Conservation (phyloP, 2,797 vertebrate genomes). For the Jordanella pulchra region DNA sequence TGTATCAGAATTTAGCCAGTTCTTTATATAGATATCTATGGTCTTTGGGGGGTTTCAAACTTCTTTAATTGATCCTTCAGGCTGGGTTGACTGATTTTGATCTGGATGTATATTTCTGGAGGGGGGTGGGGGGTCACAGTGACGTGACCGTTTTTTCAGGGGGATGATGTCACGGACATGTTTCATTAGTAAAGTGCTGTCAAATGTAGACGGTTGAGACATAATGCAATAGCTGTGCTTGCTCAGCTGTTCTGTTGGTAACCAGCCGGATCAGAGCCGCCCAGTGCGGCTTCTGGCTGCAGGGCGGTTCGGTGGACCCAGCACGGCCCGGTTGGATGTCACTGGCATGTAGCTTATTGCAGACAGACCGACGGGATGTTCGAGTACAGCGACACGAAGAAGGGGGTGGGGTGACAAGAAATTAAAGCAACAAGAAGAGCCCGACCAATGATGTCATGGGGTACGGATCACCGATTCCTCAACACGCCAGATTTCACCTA, state of each 20-base stretch:
- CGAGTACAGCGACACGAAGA: constrained; percentile 15
- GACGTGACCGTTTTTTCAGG: neutral
- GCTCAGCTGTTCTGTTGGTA: constrained; percentile 26
- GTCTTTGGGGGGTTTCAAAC: too few relatives aligned
- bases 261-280: neutral
- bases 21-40: too few relatives aligned
- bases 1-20: too few relatives aligned
- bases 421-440: constrained; percentile 57
- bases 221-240: constrained; percentile 67
- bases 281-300: constrained; percentile 2
- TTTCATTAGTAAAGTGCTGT: constrained; percentile 34
- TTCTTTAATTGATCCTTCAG: too few relatives aligned
- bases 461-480: constrained; percentile 19
- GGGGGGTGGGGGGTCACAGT: too few relatives aligned
- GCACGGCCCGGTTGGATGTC: constrained; percentile 11
- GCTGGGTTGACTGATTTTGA: too few relatives aligned
- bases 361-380: constrained; percentile 15
- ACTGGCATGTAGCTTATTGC: constrained; percentile 26
- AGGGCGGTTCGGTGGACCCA: neutral
- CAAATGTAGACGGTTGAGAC: constrained; percentile 58
- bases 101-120: too few relatives aligned
- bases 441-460: constrained; percentile 69
- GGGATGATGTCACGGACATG: constrained; percentile 39
- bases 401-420: constrained; percentile 20
- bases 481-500: constrained; percentile 31